Percentiles rank a stretch among this genome's conserved stretches.
phyloP scores from a whole-genome alignment of 1,140 invertebrate genomes.

The Sycophaga agraensis region DNA sequence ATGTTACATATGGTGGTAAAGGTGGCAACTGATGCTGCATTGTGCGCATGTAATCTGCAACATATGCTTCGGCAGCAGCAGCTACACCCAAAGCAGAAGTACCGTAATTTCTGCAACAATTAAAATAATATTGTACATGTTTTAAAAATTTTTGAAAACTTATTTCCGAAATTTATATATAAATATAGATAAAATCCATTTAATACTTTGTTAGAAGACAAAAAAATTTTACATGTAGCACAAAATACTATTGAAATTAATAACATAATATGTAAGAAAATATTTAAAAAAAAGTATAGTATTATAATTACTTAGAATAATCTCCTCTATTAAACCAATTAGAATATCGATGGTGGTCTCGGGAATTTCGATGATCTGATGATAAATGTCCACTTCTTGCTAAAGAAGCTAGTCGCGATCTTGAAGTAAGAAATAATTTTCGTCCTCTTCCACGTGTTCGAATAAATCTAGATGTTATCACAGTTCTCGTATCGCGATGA shows the following conservation, averaged over 20 bases:
- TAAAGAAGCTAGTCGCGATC: conserved; percentile 54
- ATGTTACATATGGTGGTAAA: conserved; percentile 67
- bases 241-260: background rate
- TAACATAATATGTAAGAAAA: background rate
- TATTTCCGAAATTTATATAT: too few relatives aligned
- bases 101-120: conserved; percentile 45
- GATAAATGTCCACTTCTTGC: conserved; percentile 47
- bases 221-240: background rate
- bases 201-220: conserved; percentile 10
- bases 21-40: conserved; percentile 78
- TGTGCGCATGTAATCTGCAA: conserved; percentile 78
- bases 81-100: conserved; percentile 56
- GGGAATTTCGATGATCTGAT: conserved; percentile 44
- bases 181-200: too few relatives aligned
- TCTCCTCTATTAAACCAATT: conserved; percentile 52
- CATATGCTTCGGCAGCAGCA: conserved; percentile 73
- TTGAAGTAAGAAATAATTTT: conserved; percentile 51
- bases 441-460: conserved; percentile 57
- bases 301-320: conserved; percentile 40
- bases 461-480: conserved; percentile 57
- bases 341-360: conserved; percentile 50
- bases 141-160: background rate
- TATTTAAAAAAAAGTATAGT: background rate
- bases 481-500: conserved; percentile 57
- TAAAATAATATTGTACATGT: too few relatives aligned